Conservation (phyloP, 2,113 vertebrate genomes). For the Oxygymnocypris stewartii region DNA sequence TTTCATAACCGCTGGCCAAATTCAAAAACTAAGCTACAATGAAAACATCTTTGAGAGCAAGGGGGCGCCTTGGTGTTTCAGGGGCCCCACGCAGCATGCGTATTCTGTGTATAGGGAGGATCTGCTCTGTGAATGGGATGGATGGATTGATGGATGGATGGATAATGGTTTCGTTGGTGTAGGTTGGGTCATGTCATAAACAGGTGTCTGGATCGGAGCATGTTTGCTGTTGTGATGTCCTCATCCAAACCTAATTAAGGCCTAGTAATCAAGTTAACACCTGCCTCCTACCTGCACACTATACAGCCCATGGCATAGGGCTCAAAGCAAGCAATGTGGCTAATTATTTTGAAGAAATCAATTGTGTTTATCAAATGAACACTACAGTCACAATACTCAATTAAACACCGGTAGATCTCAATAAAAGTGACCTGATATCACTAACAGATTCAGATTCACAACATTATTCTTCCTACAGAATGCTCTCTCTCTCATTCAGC, state of each 20-base stretch:
- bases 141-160: too few species aligned
- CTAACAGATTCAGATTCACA: background rate
- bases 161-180: background rate
- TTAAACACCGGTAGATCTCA: background rate
- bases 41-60: too few species aligned
- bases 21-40: too few species aligned
- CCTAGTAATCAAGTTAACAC: conserved; percentile 3
- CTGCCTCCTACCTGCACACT: background rate
- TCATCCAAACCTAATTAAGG: conserved; percentile 10
- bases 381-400: background rate
- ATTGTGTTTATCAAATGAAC: background rate
- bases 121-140: too few species aligned
- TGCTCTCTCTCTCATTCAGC: conserved; percentile 12
- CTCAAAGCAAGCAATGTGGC: background rate
- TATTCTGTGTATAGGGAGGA: too few species aligned
- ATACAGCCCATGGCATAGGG: background rate
- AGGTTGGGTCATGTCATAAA: background rate
- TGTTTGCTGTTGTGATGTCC: background rate
- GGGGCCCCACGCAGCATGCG: too few species aligned
- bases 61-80: too few species aligned
- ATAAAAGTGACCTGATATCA: background rate
- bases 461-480: background rate
- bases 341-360: background rate
- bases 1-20: too few species aligned
- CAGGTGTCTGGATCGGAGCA: conserved; percentile 2